Base-by-base conservation (phyloP, 37 sponge, comb jelly and placozoan genomes). In the Tethya wilhelma region DNA sequence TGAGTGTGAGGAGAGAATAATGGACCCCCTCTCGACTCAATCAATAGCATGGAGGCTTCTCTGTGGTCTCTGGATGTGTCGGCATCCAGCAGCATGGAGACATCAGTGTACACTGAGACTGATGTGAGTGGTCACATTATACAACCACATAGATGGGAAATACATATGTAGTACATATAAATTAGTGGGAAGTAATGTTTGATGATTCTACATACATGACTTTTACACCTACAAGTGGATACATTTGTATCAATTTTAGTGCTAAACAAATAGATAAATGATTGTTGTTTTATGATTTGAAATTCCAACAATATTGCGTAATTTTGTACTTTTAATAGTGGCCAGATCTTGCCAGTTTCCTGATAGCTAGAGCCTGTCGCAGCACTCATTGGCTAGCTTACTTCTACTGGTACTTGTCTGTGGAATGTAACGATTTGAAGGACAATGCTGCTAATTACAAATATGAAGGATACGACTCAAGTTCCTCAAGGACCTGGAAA, bases 391-490 rank as follows among this genome's bases (percentile, higher is more conserved):
- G 88, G 45, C 72, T 89, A 49, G 85, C 59, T 82, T 93, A 81
- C 79, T 88, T 93, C 74, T 87, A 84, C 82, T 93, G 93, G 93
- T 97, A 94, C 79, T 80, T 97, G 64, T 80, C 91, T 14, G 95
- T 94, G 67, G 98, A 97, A 75, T 97, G 98, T 75, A 77, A 91
- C 56, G 93, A 94, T 38, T 73, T 55, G 62, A 92, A 86, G 40
- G 84, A 88, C 76, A 41, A 68, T 11, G 64, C 40, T 4, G 34
- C 64, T 26, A 73, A 41, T 28, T 25, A 55, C 71, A 83, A 84
- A 43, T 90, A 84, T 33, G 80, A 83, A 59, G 34, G 8, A 90
- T 90, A 31, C 59, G 81, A 17, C 36, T 37, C 56, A 79, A 79
- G 58, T 90, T 90, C 64, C 63, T 84, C 39, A 71, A 74, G 67